phyloP scores from a whole-genome alignment of 2,797 vertebrate species.

The Sorex maritimensis region DNA sequence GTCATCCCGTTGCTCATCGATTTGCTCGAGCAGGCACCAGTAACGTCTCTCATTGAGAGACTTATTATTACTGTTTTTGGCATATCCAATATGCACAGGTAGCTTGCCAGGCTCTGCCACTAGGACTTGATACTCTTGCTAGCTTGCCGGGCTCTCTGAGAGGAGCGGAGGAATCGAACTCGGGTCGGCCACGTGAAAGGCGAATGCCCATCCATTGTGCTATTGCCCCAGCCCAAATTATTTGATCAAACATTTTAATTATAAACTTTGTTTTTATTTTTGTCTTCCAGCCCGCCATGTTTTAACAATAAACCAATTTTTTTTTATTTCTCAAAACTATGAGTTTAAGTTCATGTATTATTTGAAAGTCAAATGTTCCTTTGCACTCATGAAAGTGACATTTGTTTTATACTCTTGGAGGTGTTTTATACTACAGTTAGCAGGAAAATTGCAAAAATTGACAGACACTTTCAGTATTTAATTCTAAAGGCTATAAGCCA shows the following conservation, averaged over 20 bases:
- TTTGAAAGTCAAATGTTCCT: conserved; percentile 79
- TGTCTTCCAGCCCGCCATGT: conserved; percentile 65
- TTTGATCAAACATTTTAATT: background rate
- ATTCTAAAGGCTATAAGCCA: conserved; percentile 70
- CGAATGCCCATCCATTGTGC: too few relatives aligned
- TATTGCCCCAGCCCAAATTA: too few relatives aligned
- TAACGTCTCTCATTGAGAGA: too few relatives aligned
- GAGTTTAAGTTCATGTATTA: conserved; percentile 67
- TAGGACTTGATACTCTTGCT: too few relatives aligned
- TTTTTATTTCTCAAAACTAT: conserved; percentile 45
- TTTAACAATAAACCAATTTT: conserved; percentile 57
- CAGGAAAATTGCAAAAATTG: conserved; percentile 76
- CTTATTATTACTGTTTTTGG: too few relatives aligned
- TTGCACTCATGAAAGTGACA: conserved; percentile 71
- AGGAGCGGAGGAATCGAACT: too few relatives aligned
- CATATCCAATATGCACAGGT: too few relatives aligned
- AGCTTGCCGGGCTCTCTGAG: too few relatives aligned
- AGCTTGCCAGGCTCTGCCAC: too few relatives aligned
- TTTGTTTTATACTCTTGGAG: conserved; percentile 77
- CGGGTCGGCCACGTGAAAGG: too few relatives aligned
- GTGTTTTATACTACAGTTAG: conserved; percentile 67
- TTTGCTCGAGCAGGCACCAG: too few relatives aligned
- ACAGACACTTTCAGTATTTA: conserved; percentile 69
- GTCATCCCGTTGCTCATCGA: too few relatives aligned
- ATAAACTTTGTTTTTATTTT: conserved; percentile 18